Evolutionary conservation across 1,140 invertebrate species (phyloP), one percentile per base, ranked within the genome.

Genomic region (Plectrocnemia conspersa): DNA sequence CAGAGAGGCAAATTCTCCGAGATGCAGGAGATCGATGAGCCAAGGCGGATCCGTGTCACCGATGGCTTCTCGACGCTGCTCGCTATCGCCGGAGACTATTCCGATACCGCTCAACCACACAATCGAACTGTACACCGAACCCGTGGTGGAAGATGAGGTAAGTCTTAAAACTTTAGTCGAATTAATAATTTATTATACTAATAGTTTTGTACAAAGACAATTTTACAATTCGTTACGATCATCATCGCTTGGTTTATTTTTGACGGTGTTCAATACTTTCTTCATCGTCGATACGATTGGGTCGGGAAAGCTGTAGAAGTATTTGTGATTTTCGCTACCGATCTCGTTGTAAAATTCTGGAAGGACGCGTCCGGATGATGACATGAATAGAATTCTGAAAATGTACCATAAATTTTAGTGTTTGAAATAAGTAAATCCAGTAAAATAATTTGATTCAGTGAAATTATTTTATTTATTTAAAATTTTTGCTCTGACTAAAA

Each of bases 241-340:
- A 1, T n/a, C 15, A 6, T 42, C 13, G 16, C 3, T 49, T 13
- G 23, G 19, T 32, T 42, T 16, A 6, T 25, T 35, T 19, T 47
- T 35, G 21, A 44, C 27, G 27, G 7, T 10, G 2, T 32, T 45
- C 1, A 61, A 22, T 6, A 64, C 64, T 58, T 63, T 65, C 36
- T 64, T 73, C 78, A 80, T 80, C 2, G 76, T 70, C 29, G 65
- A 70, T 5, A 69, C 69, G 13, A 80, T 78, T 32, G 73, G 69
- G 29, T 76, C 71, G 6, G 76, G 67, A 63, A 69, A 64, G 45
- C 70, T 76, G 64, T 82, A 82, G 65, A 77, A 83, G 62, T 77
- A 82, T 61, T 79, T 80, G 64, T 81, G 80, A 35, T 79, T 71
- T 21, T 64, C 69, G 65, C 77, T 79, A 1, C 79, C 80, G 11